Evolutionary conservation across 2,113 vertebrate genomes (phyloP).

Genomic region (Todiramphus saurophagus): DNA sequence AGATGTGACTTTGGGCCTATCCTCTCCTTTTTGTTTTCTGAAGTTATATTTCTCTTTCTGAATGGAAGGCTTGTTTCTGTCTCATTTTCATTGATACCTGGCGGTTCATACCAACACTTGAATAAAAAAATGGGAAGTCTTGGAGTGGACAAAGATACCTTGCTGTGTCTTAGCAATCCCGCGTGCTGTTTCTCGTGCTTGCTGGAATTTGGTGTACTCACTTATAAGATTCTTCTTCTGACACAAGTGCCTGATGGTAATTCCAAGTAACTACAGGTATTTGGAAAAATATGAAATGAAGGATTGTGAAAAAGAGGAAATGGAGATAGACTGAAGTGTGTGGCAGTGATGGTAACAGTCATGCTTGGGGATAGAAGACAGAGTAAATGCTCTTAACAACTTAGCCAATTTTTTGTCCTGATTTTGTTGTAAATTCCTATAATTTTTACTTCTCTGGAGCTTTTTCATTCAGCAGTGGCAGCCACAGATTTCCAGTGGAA

Average conservation of each 20-base stretch:
- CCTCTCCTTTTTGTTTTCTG: not conserved
- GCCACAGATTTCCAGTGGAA: not conserved
- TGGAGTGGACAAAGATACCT: not conserved
- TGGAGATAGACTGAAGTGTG: not conserved
- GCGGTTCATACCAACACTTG: not conserved
- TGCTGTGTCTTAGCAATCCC: not conserved
- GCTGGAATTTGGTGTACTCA: not conserved
- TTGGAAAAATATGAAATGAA: not conserved
- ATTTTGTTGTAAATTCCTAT: not conserved
- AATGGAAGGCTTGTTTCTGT: not conserved
- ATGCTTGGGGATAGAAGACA: not conserved
- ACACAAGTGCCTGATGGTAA: not conserved
- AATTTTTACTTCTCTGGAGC: not conserved
- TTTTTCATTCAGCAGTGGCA: not conserved
- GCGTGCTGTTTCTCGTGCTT: not conserved
- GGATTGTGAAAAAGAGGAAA: not conserved
- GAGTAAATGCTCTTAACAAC: not conserved
- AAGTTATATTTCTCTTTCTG: not conserved
- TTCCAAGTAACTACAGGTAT: not conserved
- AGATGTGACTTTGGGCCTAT: not conserved
- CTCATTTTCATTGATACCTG: not conserved
- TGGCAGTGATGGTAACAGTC: not conserved
- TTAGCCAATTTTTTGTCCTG: not conserved
- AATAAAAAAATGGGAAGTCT: not conserved
- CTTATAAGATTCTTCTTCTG: not conserved